Evolutionary conservation across 2,113 vertebrate genomes (phyloP), one percentile per base, ranked within the genome.

Genomic region (Hippoglossus stenolepis): DNA sequence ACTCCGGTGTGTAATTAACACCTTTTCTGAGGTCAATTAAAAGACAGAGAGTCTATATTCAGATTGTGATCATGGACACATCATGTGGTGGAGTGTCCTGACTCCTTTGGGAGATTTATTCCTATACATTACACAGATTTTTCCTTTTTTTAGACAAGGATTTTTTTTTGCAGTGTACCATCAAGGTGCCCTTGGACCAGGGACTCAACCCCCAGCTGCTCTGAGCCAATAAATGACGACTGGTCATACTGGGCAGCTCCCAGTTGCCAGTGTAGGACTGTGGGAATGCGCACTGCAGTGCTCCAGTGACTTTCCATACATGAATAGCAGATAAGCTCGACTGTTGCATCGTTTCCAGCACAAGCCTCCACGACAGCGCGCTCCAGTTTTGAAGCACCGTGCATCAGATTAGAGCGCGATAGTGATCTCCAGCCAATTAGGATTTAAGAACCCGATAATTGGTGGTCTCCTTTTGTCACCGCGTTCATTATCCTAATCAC

Each of bases 401-500:
- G 76, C 83, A 63, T 73, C 86, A 71, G 81, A 77, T 87, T 82
- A 85, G 84, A 38, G 68, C 49, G 49, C 1, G 85, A 82, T 85
- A 35, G 73, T 54, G 76, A 93, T 88, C 87, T 77, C 57, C 65
- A 84, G 81, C 76, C 90, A 90, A 89, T 91, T 92, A 87, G 53
- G 64, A 64, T 77, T 65, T 70, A 77, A 87, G 82, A 65, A 75
- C 3, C 65, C 77, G 77, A 77, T 92, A 91, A 90, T 89, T 87
- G 79, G 72, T 14, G n/a, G 64, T 81, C 75, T 83, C 69, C 71
- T 80, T 84, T 87, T 83, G 79, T 87, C 77, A 47, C 62, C 0
- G 70, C 43, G 65, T 84, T 87, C 66, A 90, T 87, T 85, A 89
- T 75, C 71, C 81, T 68, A 60, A 87, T 88, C 84, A 56, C 74